A percentile compares a stretch with the other conserved stretches of the same genome.
Conservation (phyloP, 2,797 vertebrate genomes). For the Rhynchonycteris naso region DNA sequence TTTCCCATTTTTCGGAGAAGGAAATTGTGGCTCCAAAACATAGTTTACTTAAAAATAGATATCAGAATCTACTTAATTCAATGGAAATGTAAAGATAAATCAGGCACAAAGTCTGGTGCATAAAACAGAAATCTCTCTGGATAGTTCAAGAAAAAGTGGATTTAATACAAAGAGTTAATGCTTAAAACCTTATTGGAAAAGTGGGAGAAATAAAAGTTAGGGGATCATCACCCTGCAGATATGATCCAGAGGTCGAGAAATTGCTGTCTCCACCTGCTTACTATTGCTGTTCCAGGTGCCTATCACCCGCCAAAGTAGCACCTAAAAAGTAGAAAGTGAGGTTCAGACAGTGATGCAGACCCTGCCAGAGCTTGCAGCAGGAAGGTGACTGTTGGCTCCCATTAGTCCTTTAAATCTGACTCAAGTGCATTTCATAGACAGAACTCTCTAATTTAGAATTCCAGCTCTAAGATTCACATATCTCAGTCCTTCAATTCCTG, state of each 20-base stretch:
- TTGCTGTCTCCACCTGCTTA: background rate
- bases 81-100: background rate
- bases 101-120: background rate
- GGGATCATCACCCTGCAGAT: background rate
- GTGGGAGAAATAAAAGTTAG: background rate
- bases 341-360: background rate
- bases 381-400: background rate
- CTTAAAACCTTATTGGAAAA: background rate
- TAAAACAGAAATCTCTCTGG: background rate
- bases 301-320: background rate
- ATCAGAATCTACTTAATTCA: background rate
- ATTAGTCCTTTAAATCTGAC: background rate
- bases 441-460: background rate
- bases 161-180: background rate
- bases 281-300: background rate
- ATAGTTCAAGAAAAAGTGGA: background rate
- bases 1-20: background rate
- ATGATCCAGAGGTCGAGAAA: background rate
- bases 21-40: background rate
- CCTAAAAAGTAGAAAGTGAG: background rate
- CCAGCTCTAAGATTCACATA: background rate
- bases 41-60: background rate
- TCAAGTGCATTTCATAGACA: background rate
- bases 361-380: background rate
- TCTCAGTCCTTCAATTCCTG: background rate